Evolutionary conservation across 2,888 invertebrate species (phyloP), one percentile per base, ranked within the genome.

Genomic region (Caenorhabditis doughertyi): DNA sequence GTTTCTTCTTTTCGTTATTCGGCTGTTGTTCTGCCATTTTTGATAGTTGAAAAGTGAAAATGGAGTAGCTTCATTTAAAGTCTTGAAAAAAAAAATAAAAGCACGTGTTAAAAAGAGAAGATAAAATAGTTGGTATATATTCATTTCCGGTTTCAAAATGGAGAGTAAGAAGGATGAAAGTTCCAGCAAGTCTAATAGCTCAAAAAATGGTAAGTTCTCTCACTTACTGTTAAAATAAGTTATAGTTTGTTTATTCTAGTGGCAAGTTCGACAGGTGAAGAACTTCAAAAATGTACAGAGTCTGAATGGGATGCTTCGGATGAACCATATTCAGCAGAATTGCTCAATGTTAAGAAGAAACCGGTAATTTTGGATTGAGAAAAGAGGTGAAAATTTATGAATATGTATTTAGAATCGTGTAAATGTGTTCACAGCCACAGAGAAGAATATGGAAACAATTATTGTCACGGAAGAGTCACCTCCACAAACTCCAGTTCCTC

Each of bases 321-420:
- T 51, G 84, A 80, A 16, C 86, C 87, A n/a, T 87, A 86, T 74
- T 82, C 86, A 32, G 79, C 86, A 16, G 86, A 85, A 32, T 47
- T 87, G 27, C 79, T 87, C 56, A 86, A 87, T 71, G 82, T 87
- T 18, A 87, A 87, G 76, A 86, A 86, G 82, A 86, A 86, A 60
- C 84, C 85, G 60, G 85, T 84, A 27, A 18, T 72, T n/a, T n/a
- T n/a, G n/a, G n/a, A n/a, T n/a, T n/a, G n/a, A n/a, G n/a, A n/a
- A n/a, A n/a, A n/a, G n/a, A n/a, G n/a, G n/a, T n/a, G n/a, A n/a
- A n/a, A n/a, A n/a, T n/a, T n/a, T n/a, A n/a, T n/a, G n/a, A n/a
- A n/a, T n/a, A n/a, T n/a, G n/a, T n/a, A n/a, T n/a, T n/a, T n/a
- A n/a, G 80, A 84, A 86, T 72, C 81, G 84, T 16, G 82, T 85